Base-by-base conservation (phyloP, 1,140 invertebrate species). In the Drosophila obscura region DNA sequence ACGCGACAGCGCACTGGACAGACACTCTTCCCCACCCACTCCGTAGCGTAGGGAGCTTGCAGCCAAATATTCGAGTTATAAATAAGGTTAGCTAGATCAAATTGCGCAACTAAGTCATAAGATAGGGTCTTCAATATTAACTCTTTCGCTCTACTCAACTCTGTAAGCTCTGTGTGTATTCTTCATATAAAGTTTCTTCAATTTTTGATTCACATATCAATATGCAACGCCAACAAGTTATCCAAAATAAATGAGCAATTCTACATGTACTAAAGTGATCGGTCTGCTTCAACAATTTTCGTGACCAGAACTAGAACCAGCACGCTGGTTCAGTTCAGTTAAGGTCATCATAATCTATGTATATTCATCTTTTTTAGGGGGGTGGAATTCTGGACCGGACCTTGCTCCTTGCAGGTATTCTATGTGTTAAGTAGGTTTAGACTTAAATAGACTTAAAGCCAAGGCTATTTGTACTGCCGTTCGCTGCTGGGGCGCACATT, bases 381-480 rank as follows among this genome's bases (percentile, higher is more conserved):
- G 66, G 22, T 45, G 68, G 53, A 72, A 52, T 60, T 71, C 53
- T 49, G 46, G 35, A 39, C 13, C 22, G 19, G 46, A 24, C 11
- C 46, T 49, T 49, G 19, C 46, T 49, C 46, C 46, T 19, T 49
- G 19, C 48, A 71, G 58, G 66, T 78, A 59, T 50, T 68, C 57
- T 31, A 60, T 62, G 61, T 48, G 50, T 68, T 68, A 51, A 50
- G 59, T 80, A 58, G 68, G 49, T 59, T 24, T 73, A 71, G 59
- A 78, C 68, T 78, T 79, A 67, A 50, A 75, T 71, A 71, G 78
- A 77, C 88, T 85, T 88, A 89, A 90, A 85, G 84, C 80, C 80
- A 84, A 87, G 73, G 73, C 83, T 61, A 88, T 87, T 87, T 87
- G 82, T 85, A 85, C 82, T 85, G 83, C 83, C 81, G 74, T 73